These are phyloP conservation scores for Scaptodrosophila latifasciaeformis DNA, from an alignment of 2,888 invertebrate species.

Conservation along the genomic window DNA sequence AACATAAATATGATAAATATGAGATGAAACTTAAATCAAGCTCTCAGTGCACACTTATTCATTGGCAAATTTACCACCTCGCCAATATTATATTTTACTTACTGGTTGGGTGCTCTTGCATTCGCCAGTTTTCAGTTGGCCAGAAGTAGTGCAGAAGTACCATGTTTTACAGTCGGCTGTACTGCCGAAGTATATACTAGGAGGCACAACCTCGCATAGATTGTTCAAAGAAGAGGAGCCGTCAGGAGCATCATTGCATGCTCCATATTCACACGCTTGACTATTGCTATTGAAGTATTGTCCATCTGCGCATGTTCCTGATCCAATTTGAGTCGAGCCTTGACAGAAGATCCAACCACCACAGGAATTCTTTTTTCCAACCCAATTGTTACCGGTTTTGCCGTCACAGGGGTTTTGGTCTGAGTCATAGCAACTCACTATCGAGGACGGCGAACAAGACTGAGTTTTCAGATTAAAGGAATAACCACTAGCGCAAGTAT, in stretches of 20 bases:
- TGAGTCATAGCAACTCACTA: constrained; percentile 28
- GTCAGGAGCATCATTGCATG: constrained; percentile 27
- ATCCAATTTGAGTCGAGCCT: constrained; percentile 10
- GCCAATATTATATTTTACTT: too few relatives aligned
- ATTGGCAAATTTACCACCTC: too few relatives aligned
- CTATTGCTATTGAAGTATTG: constrained; percentile 22
- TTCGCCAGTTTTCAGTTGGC: constrained; percentile 1
- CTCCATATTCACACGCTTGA: constrained; percentile 30
- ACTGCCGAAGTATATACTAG: constrained; percentile 39
- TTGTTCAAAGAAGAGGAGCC: too few relatives aligned
- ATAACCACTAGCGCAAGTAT: constrained; percentile 4
- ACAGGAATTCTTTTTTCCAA: constrained; percentile 26
- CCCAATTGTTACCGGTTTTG: constrained; percentile 12
- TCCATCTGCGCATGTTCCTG: constrained; percentile 28
- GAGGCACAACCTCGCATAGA: constrained; percentile 38
- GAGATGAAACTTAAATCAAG: too few relatives aligned
- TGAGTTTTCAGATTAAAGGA: constrained; percentile 40
- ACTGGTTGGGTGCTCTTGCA: constrained; percentile 11
- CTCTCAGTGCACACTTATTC: too few relatives aligned
- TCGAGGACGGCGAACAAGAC: constrained; percentile 19
- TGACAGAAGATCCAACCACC: constrained; percentile 37
- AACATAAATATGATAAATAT: too few relatives aligned
- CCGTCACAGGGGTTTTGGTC: constrained; percentile 30
- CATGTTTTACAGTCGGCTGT: constrained; percentile 32
- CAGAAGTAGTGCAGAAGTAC: constrained; percentile 12